A percentile compares a stretch with the other conserved stretches of the same genome.
Conservation (phyloP, 2,888 invertebrate genomes). For the Lasioglossum vierecki region DNA sequence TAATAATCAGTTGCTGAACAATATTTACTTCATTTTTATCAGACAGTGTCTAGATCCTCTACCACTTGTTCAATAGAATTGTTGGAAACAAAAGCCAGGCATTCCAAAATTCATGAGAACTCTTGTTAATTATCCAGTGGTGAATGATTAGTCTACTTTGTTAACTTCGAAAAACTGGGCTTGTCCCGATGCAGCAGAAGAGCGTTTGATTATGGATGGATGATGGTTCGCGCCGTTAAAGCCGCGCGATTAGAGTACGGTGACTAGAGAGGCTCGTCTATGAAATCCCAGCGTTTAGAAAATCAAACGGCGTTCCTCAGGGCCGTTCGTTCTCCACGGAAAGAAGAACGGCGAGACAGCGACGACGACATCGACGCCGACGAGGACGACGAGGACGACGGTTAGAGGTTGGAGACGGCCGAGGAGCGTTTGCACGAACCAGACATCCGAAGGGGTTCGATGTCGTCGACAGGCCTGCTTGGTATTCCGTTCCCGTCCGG, state of each 20-base stretch:
- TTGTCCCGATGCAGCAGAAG: no score
- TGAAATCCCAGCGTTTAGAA: neutral
- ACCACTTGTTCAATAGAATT: no score
- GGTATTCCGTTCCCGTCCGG: constrained; percentile 82
- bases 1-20: no score
- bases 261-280: neutral
- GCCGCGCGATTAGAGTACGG: neutral
- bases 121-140: no score
- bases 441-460: constrained; percentile 51
- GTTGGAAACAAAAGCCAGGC: no score
- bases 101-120: no score
- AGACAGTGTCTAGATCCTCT: no score
- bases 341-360: neutral
- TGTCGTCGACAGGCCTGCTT: constrained; percentile 77
- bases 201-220: neutral
- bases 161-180: no score
- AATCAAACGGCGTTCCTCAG: neutral
- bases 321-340: neutral
- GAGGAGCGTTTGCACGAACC: constrained; percentile 41
- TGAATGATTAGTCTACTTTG: no score
- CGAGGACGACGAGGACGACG: constrained; percentile 21
- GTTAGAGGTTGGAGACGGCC: constrained; percentile 16
- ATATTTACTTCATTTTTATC: no score
- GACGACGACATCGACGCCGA: neutral
- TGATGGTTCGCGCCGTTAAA: neutral